phyloP scores from a whole-genome alignment of 2,797 vertebrate species.

The Enteromius paludinosus region DNA sequence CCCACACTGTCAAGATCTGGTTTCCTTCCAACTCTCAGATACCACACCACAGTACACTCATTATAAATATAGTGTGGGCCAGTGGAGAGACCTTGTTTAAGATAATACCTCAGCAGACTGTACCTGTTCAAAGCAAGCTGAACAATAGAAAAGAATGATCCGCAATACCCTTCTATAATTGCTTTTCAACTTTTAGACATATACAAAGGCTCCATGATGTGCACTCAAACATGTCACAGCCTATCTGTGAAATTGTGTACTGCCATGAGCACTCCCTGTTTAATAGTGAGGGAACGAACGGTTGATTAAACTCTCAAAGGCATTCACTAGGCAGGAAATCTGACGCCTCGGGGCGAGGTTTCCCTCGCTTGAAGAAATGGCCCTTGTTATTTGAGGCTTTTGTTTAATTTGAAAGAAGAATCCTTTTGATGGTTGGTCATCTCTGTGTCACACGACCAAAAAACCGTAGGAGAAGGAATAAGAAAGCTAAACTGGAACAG shows the following conservation, averaged over 20 bases:
- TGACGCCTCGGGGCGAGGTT: constrained; percentile 21
- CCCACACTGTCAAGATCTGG: background rate
- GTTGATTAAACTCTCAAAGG: constrained; percentile 55
- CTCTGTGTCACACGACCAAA: background rate
- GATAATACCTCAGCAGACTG: constrained; percentile 23
- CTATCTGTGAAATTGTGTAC: constrained; percentile 46
- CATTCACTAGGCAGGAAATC: constrained; percentile 36
- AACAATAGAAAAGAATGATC: constrained; percentile 38
- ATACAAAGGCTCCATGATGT: constrained; percentile 38
- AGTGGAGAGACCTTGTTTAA: constrained; percentile 36
- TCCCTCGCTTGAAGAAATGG: constrained; percentile 23
- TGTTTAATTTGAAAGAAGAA: constrained; percentile 31
- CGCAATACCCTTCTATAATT: constrained; percentile 27
- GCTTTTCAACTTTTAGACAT: constrained; percentile 42
- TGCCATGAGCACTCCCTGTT: constrained; percentile 37
- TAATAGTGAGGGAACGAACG: constrained; percentile 39
- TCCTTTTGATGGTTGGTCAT: constrained; percentile 39
- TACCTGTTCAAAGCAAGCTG: constrained; percentile 38
- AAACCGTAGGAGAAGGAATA: background rate
- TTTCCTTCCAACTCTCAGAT: constrained; percentile 8
- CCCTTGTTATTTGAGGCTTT: constrained; percentile 33
- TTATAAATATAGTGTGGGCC: constrained; percentile 43
- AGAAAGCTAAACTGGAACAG: constrained; percentile 1
- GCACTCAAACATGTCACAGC: constrained; percentile 48
- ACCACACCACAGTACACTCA: constrained; percentile 10